phyloP scores from a whole-genome alignment of 2,888 invertebrate genomes.

The Mythimna loreyi region DNA sequence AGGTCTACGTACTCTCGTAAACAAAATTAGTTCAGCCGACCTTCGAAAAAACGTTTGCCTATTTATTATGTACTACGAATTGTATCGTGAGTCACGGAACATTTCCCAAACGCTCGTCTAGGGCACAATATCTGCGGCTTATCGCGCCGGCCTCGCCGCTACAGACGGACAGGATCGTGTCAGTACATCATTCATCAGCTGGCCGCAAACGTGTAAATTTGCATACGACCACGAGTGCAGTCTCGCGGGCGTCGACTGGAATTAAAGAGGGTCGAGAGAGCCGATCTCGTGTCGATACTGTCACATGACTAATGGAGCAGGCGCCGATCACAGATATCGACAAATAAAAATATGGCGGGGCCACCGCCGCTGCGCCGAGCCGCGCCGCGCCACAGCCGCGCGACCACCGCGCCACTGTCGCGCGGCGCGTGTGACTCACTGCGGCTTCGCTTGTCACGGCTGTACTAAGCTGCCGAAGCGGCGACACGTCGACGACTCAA shows the following conservation, averaged over 20 bases:
- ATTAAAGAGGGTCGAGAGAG: constrained; percentile 84
- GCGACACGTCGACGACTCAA: constrained; percentile 34
- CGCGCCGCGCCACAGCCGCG: constrained; percentile 49
- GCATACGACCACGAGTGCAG: constrained; percentile 81
- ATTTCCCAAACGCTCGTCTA: constrained; percentile 54
- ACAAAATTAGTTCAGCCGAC: constrained; percentile 59
- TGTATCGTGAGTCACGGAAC: constrained; percentile 54
- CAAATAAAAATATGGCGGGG: constrained; percentile 86
- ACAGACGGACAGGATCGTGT: constrained; percentile 70
- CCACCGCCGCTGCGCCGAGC: constrained; percentile 72
- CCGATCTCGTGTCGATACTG: constrained; percentile 89
- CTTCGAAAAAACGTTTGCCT: constrained; percentile 63
- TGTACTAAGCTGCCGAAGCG: neutral
- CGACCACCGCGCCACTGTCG: constrained; percentile 50
- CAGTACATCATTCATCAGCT: constrained; percentile 87
- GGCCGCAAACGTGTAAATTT: constrained; percentile 82
- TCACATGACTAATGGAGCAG: constrained; percentile 90
- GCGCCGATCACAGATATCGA: constrained; percentile 89
- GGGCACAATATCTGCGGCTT: constrained; percentile 55
- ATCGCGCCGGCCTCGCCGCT: constrained; percentile 53
- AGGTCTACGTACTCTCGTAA: constrained; percentile 65
- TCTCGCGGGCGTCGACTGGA: constrained; percentile 82
- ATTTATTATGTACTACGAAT: constrained; percentile 60
- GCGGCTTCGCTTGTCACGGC: constrained; percentile 37
- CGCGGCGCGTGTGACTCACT: constrained; percentile 41